A percentile compares a stretch with the other conserved stretches of the same genome.
phyloP scores from a whole-genome alignment of 2,113 vertebrate species.

The Thunnus maccoyii region DNA sequence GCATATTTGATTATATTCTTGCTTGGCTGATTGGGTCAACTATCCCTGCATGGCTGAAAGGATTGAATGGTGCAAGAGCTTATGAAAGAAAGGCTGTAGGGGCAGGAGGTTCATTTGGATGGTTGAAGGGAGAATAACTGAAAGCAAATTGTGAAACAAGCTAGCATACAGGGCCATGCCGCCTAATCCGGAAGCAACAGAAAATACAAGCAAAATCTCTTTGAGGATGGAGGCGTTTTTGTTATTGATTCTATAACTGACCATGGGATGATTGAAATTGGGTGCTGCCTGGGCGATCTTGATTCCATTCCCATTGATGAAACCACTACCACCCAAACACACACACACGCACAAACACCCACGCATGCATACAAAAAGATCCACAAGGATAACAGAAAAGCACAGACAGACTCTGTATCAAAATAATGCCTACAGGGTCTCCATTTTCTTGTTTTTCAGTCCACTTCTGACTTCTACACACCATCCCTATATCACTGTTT shows the following conservation, averaged over 20 bases:
- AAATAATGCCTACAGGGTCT: slow-evolving; percentile 52
- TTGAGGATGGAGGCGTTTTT: slow-evolving; percentile 36
- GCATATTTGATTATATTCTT: slow-evolving; percentile 48
- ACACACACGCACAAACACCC: slow-evolving; percentile 36
- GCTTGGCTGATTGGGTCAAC: slow-evolving; percentile 58
- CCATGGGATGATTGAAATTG: slow-evolving; percentile 67
- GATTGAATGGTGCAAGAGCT: slow-evolving; percentile 44
- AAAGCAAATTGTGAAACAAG: slow-evolving; percentile 53
- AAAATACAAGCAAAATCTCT: slow-evolving; percentile 39
- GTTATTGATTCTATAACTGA: slow-evolving; percentile 54
- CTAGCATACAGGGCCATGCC: background rate
- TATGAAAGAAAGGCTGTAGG: slow-evolving; percentile 26
- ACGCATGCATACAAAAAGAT: slow-evolving; percentile 61
- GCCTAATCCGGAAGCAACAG: slow-evolving; percentile 46
- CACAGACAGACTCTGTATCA: slow-evolving; percentile 50
- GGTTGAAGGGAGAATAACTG: slow-evolving; percentile 38
- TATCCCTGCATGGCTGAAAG: slow-evolving; percentile 22
- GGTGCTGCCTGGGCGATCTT: slow-evolving; percentile 41
- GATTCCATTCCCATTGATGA: slow-evolving; percentile 62
- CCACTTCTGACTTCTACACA: slow-evolving; percentile 34
- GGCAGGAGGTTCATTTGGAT: slow-evolving; percentile 47
- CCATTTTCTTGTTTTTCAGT: slow-evolving; percentile 40
- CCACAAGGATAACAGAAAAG: slow-evolving; percentile 61
- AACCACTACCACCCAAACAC: slow-evolving; percentile 45
- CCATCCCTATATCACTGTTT: slow-evolving; percentile 59